These are phyloP conservation scores for Unio delphinus DNA, from an alignment of 2,888 invertebrate genomes.

Conservation along the genomic window DNA sequence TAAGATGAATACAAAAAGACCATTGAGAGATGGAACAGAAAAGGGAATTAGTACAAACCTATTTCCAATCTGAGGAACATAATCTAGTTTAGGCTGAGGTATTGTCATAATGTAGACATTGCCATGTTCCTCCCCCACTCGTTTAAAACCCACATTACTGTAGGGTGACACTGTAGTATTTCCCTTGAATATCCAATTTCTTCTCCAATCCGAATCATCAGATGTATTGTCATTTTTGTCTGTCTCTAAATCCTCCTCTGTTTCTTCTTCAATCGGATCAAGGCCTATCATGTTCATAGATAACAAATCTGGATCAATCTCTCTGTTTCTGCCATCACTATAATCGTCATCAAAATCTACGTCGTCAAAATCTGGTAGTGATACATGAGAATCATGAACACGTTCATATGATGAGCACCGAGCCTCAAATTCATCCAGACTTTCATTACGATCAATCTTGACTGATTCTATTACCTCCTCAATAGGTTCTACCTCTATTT, in stretches of 20 bases:
- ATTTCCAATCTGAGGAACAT: constrained; percentile 54
- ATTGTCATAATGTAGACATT: constrained; percentile 46
- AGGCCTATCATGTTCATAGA: constrained; percentile 51
- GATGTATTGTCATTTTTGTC: constrained; percentile 37
- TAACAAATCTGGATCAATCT: constrained; percentile 60
- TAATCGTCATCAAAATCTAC: constrained; percentile 45
- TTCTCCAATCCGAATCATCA: constrained; percentile 37
- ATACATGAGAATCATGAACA: constrained; percentile 34
- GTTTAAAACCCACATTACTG: constrained; percentile 37
- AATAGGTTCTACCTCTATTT: constrained; percentile 32
- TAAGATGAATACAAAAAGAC: too few relatives aligned
- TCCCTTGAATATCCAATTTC: constrained; percentile 63
- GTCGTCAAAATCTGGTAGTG: constrained; percentile 53
- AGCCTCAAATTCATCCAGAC: constrained; percentile 42
- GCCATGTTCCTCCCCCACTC: constrained; percentile 30
- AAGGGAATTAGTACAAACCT: constrained; percentile 29
- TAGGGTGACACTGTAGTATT: constrained; percentile 34
- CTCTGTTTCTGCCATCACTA: constrained; percentile 51
- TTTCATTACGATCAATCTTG: constrained; percentile 42
- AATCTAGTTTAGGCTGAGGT: constrained; percentile 45
- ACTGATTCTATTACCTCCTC: constrained; percentile 48
- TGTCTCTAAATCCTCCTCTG: constrained; percentile 55
- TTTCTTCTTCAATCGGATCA: constrained; percentile 58
- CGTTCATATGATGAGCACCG: constrained; percentile 46
- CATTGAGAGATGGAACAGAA: neutral